Evolutionary conservation across 2,113 vertebrate genomes (phyloP), one percentile per base, ranked within the genome.

Genomic region (Petroica traversi): DNA sequence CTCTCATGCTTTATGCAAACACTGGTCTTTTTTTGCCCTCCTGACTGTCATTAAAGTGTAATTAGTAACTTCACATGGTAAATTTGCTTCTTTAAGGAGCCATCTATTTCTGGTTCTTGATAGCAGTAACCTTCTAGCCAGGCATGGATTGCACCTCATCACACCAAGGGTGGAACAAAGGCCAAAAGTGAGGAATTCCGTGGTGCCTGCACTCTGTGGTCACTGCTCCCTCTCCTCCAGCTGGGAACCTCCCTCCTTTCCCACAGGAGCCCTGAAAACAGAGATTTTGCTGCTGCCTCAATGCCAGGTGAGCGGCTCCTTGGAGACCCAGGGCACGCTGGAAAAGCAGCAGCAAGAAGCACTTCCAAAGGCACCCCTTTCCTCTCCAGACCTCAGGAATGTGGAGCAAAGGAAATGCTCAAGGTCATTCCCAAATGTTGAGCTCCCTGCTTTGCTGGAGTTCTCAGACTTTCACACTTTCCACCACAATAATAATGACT

Each of bases 1-100:
- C 93, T 81, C 72, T 62, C 82, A 43, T 72, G 86, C 93, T 95
- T 94, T 75, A 97, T 97, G 97, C 89, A 80, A 97, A 94, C 91
- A 83, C 72, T 41, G 93, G 75, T 94, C 93, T 67, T 58, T 48
- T 34, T 41, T 49, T 87, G 96, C 93, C 93, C 97, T 97, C 63
- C 85, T 89, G 96, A 93, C 94, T 93, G 19, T 75, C 95, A 94
- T 97, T 80, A 97, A 98, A 98, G 95, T 38, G 7, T 96, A 97
- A 96, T 97, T 97, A 97, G 88, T 48, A 46, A 43, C 94, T 91
- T 95, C 88, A 31, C 62, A 43, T 33, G 48, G 81, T 63, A 54
- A 87, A 94, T 81, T 89, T 79, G 94, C 79, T 83, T 85, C 87
- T 81, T 94, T 95, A 94, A 64, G 94, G 86, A 96, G 58, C 49